Percentiles rank a stretch among this genome's conserved stretches.
Conservation (phyloP, 2,797 vertebrate species). For the Stomatorhinus walkeri region DNA sequence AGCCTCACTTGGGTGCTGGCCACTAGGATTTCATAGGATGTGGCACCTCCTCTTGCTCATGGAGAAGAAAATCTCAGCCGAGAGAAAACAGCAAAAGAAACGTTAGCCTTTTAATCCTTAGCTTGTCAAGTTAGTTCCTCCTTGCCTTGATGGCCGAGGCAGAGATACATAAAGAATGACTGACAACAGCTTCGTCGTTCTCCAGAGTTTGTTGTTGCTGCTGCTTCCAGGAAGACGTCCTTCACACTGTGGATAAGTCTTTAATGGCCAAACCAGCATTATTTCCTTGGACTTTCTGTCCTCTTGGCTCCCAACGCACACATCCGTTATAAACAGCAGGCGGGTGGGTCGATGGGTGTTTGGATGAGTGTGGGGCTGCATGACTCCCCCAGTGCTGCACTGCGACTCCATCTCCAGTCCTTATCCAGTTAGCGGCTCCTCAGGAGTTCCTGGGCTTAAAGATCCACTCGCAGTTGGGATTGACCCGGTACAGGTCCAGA, state of each 20-base stretch:
- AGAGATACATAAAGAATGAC: not conserved
- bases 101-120: not conserved
- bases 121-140: not conserved
- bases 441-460: conserved; percentile 68
- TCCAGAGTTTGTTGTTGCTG: not conserved
- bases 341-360: conserved; percentile 19
- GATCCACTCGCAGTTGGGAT: conserved; percentile 80
- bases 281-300: conserved; percentile 20
- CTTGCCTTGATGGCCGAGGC: not conserved
- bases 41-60: not conserved
- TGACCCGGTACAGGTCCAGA: conserved; percentile 71
- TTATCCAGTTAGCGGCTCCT: conserved; percentile 28
- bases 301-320: conserved; percentile 1
- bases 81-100: not conserved
- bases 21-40: not conserved
- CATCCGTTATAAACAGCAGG: not conserved
- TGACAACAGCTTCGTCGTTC: not conserved
- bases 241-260: not conserved
- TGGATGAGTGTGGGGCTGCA: not conserved
- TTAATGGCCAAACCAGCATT: not conserved
- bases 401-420: not conserved
- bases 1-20: not conserved
- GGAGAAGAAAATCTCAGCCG: not conserved
- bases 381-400: not conserved
- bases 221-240: conserved; percentile 1